phyloP scores from a whole-genome alignment of 2,888 invertebrate species.

The Polylopha cassiicola region DNA sequence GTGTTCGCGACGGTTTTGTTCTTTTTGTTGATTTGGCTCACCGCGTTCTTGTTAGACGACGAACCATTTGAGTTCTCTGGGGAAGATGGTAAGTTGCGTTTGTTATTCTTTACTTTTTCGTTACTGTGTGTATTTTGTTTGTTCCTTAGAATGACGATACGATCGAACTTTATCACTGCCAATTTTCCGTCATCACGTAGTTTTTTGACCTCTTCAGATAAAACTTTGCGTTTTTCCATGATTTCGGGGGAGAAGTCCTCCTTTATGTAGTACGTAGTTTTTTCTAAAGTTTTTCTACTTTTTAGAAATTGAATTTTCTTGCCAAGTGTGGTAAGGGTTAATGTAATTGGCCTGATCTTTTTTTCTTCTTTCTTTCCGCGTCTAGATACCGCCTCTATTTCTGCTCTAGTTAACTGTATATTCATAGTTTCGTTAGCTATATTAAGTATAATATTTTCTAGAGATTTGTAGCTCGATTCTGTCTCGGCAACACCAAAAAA shows the following conservation, averaged over 20 bases:
- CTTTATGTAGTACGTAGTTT: background rate
- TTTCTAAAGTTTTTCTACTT: background rate
- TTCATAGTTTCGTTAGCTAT: background rate
- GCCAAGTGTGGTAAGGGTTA: background rate
- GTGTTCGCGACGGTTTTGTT: background rate
- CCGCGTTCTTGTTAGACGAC: background rate
- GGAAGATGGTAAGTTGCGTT: background rate
- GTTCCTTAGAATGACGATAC: background rate
- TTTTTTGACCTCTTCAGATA: background rate
- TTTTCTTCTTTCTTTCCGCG: background rate
- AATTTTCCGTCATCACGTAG: background rate
- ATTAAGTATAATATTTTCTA: background rate
- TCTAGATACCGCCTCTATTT: background rate
- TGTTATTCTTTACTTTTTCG: background rate
- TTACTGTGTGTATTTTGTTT: background rate
- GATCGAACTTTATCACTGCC: background rate
- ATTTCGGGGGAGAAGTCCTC: too few species aligned
- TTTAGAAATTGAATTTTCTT: background rate
- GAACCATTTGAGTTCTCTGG: background rate
- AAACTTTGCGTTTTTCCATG: background rate
- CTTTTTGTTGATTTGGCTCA: background rate
- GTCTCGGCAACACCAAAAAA: background rate
- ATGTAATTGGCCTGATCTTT: background rate
- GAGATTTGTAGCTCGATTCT: background rate
- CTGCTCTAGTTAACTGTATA: background rate